A percentile compares a stretch with the other conserved stretches of the same genome.
Conservation (phyloP, 2,888 invertebrate species). For the Torymus aiolomorphi region DNA sequence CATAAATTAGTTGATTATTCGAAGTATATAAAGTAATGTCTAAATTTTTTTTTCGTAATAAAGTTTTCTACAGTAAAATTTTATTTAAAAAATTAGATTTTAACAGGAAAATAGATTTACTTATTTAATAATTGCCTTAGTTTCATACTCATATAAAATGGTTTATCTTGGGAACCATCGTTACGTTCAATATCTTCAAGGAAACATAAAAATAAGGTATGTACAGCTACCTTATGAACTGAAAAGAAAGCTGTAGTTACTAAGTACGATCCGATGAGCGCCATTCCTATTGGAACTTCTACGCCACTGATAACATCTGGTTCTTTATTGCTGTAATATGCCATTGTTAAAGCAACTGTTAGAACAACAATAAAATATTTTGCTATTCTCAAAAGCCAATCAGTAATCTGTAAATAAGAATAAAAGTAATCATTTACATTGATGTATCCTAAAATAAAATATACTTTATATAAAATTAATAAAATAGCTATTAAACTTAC, state of each 20-base stretch:
- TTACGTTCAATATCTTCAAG: slow-evolving; percentile 97
- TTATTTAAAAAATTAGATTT: too few species aligned
- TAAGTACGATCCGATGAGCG: slow-evolving; percentile 89
- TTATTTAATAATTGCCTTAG: slow-evolving; percentile 93
- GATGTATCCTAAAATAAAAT: not conserved
- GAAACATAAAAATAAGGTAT: slow-evolving; percentile 96
- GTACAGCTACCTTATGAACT: slow-evolving; percentile 96
- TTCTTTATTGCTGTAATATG: slow-evolving; percentile 78
- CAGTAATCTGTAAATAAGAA: slow-evolving; percentile 81
- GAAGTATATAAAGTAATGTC: too few species aligned
- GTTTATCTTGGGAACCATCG: slow-evolving; percentile 92
- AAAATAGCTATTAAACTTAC: slow-evolving; percentile 73
- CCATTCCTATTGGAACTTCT: slow-evolving; percentile 88
- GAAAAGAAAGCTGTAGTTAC: slow-evolving; percentile 93
- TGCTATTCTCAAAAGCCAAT: slow-evolving; percentile 93
- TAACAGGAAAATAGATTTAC: slow-evolving; percentile 57
- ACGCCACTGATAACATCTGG: slow-evolving; percentile 82
- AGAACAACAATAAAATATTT: slow-evolving; percentile 89
- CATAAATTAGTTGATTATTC: too few species aligned
- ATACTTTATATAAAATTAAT: not conserved
- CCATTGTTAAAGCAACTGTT: slow-evolving; percentile 85
- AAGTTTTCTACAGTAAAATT: too few species aligned
- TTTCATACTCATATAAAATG: slow-evolving; percentile 95
- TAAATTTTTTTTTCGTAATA: too few species aligned
- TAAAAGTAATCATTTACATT: not conserved